Percentiles rank a stretch among this genome's conserved stretches.
These are phyloP conservation scores for Sphaeramia orbicularis DNA, from an alignment of 2,797 vertebrate genomes.

Conservation along the genomic window DNA sequence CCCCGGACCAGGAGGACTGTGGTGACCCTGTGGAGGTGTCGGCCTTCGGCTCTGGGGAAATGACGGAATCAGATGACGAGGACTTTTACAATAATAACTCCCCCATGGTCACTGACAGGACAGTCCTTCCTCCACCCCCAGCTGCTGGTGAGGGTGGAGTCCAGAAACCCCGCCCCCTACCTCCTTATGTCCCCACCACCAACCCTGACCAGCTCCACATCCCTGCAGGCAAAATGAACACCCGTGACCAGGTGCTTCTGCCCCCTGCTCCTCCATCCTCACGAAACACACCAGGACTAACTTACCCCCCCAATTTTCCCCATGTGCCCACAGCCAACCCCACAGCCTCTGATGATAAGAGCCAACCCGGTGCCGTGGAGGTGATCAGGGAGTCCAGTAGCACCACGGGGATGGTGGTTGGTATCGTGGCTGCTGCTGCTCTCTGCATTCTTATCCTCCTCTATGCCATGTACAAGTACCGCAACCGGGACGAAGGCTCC, in stretches of 20 bases:
- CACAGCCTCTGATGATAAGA: conserved; percentile 90
- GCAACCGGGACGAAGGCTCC: conserved; percentile 95
- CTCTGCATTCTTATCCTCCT: conserved; percentile 98
- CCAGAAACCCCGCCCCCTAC: conserved; percentile 85
- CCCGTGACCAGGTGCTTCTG: conserved; percentile 91
- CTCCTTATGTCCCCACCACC: conserved; percentile 85
- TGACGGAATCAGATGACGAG: conserved; percentile 95
- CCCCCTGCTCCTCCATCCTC: conserved; percentile 87
- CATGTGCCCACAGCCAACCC: conserved; percentile 96
- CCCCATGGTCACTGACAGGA: conserved; percentile 94
- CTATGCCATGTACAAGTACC: conserved; percentile 98
- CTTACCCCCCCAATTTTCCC: conserved; percentile 92
- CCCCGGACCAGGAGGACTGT: conserved; percentile 94
- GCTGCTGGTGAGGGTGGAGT: conserved; percentile 83
- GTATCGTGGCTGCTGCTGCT: conserved; percentile 95
- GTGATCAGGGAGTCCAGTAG: conserved; percentile 96
- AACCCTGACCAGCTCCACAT: conserved; percentile 88
- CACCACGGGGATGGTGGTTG: conserved; percentile 97
- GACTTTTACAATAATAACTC: conserved; percentile 95
- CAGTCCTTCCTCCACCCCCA: conserved; percentile 90
- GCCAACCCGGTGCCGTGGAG: conserved; percentile 92
- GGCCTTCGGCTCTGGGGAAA: conserved; percentile 95
- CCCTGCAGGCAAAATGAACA: conserved; percentile 97
- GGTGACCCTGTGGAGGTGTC: conserved; percentile 94
- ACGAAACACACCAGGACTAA: conserved; percentile 89